Conservation (phyloP, 2,797 vertebrate species). For the Siniperca undulata region DNA sequence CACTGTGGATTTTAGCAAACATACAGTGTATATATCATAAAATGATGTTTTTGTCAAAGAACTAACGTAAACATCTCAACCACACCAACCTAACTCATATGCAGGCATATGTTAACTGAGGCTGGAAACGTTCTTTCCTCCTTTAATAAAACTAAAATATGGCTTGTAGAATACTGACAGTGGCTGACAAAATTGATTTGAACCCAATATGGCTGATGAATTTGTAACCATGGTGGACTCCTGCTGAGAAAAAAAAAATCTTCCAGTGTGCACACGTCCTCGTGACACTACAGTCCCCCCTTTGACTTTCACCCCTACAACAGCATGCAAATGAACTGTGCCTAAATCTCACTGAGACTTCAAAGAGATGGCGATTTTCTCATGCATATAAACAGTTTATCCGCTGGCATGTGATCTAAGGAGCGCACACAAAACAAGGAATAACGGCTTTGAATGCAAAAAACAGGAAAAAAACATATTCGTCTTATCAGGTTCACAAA, state of each 20-base stretch:
- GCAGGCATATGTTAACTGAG: background rate
- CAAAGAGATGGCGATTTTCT: slow-evolving; percentile 72
- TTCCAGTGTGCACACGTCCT: slow-evolving; percentile 12
- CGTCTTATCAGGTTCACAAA: background rate
- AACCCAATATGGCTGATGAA: slow-evolving; percentile 45
- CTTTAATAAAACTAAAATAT: slow-evolving; percentile 15
- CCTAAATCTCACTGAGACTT: slow-evolving; percentile 64
- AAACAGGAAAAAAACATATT: slow-evolving; percentile 5
- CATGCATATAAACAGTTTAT: slow-evolving; percentile 70
- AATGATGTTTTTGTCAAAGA: background rate
- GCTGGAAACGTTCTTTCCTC: background rate
- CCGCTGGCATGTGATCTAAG: slow-evolving; percentile 70
- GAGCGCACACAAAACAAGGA: slow-evolving; percentile 33
- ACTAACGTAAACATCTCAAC: background rate
- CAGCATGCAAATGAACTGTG: slow-evolving; percentile 63
- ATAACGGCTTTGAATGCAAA: slow-evolving; percentile 41
- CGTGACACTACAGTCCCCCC: slow-evolving; percentile 17
- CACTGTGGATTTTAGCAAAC: background rate
- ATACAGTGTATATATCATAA: background rate
- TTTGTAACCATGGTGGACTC: slow-evolving; percentile 31
- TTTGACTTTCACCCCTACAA: slow-evolving; percentile 59
- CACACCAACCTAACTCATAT: background rate
- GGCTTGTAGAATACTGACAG: slow-evolving; percentile 12
- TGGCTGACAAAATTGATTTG: slow-evolving; percentile 31
- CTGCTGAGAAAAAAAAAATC: slow-evolving; percentile 29